phyloP scores from a whole-genome alignment of 1,140 invertebrate genomes.

The Drosophila saltans region DNA sequence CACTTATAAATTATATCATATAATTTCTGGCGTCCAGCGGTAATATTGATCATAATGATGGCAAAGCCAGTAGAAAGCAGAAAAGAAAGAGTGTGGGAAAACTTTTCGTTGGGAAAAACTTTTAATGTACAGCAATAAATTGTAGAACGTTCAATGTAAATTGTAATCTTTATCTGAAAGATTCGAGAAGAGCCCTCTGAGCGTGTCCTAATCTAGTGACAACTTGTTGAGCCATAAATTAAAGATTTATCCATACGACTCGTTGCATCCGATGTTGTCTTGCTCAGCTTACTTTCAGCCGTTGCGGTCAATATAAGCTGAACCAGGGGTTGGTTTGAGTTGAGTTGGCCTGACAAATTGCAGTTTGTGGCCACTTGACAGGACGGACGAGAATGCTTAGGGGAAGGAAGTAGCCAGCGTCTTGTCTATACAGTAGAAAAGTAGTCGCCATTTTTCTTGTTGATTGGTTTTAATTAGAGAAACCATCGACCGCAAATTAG shows the following conservation, averaged over 20 bases:
- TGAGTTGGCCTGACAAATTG: conserved; percentile 65
- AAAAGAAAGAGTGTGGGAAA: conserved; percentile 28
- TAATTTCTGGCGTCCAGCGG: conserved; percentile 58
- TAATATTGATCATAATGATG: conserved; percentile 61
- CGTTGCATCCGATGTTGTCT: conserved; percentile 15
- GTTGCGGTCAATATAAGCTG: conserved; percentile 34
- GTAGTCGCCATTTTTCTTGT: conserved; percentile 72
- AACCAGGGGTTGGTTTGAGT: conserved; percentile 21
- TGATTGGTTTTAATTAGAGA: conserved; percentile 80
- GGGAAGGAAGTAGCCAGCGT: background rate
- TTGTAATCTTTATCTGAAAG: conserved; percentile 30
- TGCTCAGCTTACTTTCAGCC: conserved; percentile 57
- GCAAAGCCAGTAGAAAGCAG: background rate
- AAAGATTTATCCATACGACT: conserved; percentile 24
- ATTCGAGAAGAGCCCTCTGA: conserved; percentile 18
- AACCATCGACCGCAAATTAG: conserved; percentile 77
- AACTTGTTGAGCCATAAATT: conserved; percentile 79
- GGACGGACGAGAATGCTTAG: background rate
- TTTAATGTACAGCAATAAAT: conserved; percentile 73
- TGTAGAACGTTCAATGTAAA: conserved; percentile 53
- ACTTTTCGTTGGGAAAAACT: conserved; percentile 53
- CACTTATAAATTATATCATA: conserved; percentile 78
- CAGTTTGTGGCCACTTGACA: conserved; percentile 63
- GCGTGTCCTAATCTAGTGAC: conserved; percentile 63
- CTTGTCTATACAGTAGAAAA: conserved; percentile 31